A percentile compares a stretch with the other conserved stretches of the same genome.
phyloP scores from a whole-genome alignment of 2,888 invertebrate species.

The Laothoe populi region DNA sequence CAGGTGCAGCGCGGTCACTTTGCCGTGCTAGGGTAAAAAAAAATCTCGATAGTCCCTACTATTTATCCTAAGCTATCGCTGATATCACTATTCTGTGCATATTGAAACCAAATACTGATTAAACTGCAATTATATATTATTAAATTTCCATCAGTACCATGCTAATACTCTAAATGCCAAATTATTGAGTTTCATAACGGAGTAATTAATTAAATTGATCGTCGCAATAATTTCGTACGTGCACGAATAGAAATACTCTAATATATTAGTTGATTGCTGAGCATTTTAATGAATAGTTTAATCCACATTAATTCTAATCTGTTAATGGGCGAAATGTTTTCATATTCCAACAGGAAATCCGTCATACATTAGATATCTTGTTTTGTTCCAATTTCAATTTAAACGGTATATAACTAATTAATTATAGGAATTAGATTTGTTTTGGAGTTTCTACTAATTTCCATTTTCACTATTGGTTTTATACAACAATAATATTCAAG shows the following conservation, averaged over 20 bases:
- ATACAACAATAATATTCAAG: no score
- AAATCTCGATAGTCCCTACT: no score
- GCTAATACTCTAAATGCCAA: conserved; percentile 16
- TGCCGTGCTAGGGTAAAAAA: no score
- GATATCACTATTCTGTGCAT: not conserved
- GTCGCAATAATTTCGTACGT: not conserved
- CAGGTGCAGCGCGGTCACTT: no score
- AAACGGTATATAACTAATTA: no score
- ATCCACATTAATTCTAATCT: not conserved
- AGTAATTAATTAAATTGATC: conserved; percentile 12
- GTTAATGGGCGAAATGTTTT: not conserved
- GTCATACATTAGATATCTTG: no score
- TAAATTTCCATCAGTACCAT: not conserved
- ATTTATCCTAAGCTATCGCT: not conserved
- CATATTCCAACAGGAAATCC: not conserved
- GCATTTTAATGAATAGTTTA: not conserved
- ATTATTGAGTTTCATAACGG: conserved; percentile 16
- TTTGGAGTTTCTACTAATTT: no score
- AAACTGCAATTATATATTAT: conserved; percentile 11
- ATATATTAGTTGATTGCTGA: not conserved
- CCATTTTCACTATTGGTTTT: no score
- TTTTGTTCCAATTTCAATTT: no score
- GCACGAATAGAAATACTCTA: not conserved
- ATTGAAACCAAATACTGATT: not conserved
- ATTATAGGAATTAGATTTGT: no score